phyloP scores from a whole-genome alignment of 2,797 vertebrate species.

The Choloepus didactylus region DNA sequence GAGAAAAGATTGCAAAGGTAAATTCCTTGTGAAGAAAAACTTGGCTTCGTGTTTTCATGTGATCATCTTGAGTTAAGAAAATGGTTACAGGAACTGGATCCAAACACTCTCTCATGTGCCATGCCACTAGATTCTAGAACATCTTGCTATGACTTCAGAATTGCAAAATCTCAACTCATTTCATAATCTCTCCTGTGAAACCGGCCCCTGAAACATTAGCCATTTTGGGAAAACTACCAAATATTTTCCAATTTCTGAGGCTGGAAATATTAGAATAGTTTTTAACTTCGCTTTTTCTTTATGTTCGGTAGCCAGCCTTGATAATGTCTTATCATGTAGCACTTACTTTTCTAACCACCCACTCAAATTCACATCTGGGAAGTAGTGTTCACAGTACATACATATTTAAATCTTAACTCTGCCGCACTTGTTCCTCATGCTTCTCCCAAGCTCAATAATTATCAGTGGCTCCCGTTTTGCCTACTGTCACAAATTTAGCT shows the following conservation, averaged over 20 bases:
- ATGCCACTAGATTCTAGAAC: not conserved
- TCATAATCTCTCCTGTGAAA: slow-evolving; percentile 18
- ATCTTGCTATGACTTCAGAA: slow-evolving; percentile 15
- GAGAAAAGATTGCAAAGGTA: not conserved
- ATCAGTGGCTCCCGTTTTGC: not conserved
- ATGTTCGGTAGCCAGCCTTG: not conserved
- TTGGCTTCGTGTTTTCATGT: not conserved
- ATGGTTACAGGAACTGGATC: not conserved
- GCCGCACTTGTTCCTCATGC: not conserved
- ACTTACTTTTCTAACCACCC: not conserved
- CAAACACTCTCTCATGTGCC: not conserved
- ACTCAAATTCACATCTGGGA: not conserved
- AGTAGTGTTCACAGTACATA: not conserved
- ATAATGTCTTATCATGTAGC: not conserved
- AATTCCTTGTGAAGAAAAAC: slow-evolving; percentile 40
- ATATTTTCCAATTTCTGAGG: not conserved
- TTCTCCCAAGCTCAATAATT: not conserved
- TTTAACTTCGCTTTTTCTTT: not conserved
- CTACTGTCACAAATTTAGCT: not conserved
- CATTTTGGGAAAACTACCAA: slow-evolving; percentile 7
- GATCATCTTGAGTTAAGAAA: slow-evolving; percentile 28
- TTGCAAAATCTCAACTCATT: not conserved
- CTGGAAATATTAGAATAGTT: not conserved
- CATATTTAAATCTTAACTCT: not conserved
- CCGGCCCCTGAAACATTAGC: not conserved